A percentile compares a stretch with the other conserved stretches of the same genome.
These are phyloP conservation scores for Notocelia uddmanniana DNA, from an alignment of 2,888 invertebrate genomes.

Conservation along the genomic window DNA sequence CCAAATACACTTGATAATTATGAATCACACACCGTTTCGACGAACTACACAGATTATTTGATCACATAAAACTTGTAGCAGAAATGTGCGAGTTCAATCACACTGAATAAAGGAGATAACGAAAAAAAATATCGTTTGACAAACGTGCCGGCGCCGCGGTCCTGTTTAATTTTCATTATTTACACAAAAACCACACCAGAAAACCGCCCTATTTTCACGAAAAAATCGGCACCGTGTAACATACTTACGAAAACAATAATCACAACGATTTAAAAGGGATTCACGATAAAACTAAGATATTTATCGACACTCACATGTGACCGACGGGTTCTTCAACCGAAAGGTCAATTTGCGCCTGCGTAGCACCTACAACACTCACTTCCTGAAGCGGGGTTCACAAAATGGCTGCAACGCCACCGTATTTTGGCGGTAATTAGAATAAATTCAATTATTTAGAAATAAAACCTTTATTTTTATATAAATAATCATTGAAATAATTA, in stretches of 20 bases:
- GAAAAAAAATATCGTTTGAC: conserved; percentile 77
- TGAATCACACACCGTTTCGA: conserved; percentile 61
- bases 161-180: conserved; percentile 69
- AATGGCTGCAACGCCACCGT: conserved; percentile 70
- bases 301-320: conserved; percentile 94
- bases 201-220: conserved; percentile 69
- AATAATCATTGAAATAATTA: neutral
- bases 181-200: conserved; percentile 78
- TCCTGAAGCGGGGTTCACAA: conserved; percentile 85
- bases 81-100: conserved; percentile 63
- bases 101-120: conserved; percentile 62
- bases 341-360: conserved; percentile 91
- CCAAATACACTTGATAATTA: conserved; percentile 61
- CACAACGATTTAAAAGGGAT: conserved; percentile 75
- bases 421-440: conserved; percentile 71
- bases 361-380: conserved; percentile 86
- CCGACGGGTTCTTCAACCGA: conserved; percentile 95
- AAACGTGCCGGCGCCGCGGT: conserved; percentile 83
- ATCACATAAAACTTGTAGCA: conserved; percentile 55
- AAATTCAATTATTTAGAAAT: conserved; percentile 43
- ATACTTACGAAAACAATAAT: conserved; percentile 83
- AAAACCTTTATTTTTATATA: neutral
- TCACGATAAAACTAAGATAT: conserved; percentile 84
- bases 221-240: conserved; percentile 76
- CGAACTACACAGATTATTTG: conserved; percentile 58